phyloP scores from a whole-genome alignment of 1,140 invertebrate genomes.

The Hylaeus anthracinus region DNA sequence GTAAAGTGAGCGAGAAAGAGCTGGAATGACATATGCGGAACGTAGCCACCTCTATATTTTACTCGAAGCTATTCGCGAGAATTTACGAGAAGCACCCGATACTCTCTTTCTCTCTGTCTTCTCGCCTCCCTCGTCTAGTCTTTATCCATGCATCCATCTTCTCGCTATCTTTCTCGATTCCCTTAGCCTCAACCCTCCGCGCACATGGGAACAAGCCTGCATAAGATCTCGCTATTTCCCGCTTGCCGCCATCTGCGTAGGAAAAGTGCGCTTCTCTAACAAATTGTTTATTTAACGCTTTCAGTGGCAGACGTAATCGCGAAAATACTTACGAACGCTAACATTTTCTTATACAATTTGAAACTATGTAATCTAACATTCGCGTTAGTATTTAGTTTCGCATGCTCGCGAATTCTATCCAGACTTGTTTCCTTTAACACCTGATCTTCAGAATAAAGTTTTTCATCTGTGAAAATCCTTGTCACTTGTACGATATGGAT shows the following conservation, averaged over 20 bases:
- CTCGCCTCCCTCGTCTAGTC: conserved; percentile 18
- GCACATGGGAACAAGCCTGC: not conserved
- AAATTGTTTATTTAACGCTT: no score
- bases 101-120: conserved; percentile 54
- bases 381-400: no score
- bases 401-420: no score
- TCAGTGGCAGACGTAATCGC: no score
- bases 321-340: no score
- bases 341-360: no score
- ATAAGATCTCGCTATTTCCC: not conserved
- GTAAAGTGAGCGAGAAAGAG: conserved; percentile 59
- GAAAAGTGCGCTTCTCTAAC: not conserved
- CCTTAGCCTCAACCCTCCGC: not conserved
- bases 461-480: no score
- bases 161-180: conserved; percentile 29
- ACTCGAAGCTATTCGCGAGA: conserved; percentile 68
- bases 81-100: conserved; percentile 67
- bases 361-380: no score
- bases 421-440: no score
- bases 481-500: no score
- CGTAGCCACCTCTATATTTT: conserved; percentile 72
- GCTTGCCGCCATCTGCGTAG: not conserved
- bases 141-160: conserved; percentile 32
- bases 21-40: conserved; percentile 74
- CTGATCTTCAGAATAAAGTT: no score